Evolutionary conservation across 2,888 invertebrate genomes (phyloP), one percentile per base, ranked within the genome.

Genomic region (Drosophila niveifrons): DNA sequence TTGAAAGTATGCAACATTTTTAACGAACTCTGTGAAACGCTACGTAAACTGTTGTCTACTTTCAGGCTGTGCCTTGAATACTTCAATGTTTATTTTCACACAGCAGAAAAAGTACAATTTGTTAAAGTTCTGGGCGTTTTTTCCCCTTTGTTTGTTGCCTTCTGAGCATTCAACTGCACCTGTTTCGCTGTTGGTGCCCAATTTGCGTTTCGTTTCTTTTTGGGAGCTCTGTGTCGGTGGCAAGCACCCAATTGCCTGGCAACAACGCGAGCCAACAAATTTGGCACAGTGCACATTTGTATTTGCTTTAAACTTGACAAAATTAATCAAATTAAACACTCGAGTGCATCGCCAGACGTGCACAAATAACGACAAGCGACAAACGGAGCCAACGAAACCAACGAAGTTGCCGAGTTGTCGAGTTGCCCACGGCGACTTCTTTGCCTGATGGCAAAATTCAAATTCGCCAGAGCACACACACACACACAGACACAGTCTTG

Each of bases 311-410:
- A 85, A 75, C 89, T 89, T 89, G 88, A 88, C 88, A 89, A 87
- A 80, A 90, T 89, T 90, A 90, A 90, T 90, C 90, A 91, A 91
- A 91, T 91, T 91, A 91, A 90, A 87, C 89, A 90, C 89, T 90
- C 82, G 91, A 90, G 82, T 91, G 87, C 90, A 79, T 80, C 78
- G 90, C 89, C 84, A 88, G 82, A 85, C 89, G 82, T 83, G 85
- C 89, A 82, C 87, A 86, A 86, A 89, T 83, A 83, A 83, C 87
- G 87, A 83, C 66, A 61, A 53, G 41, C 57, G 64, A 48, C 66
- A 64, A 80, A 72, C 84, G 87, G 80, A 23, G 23, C 66, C 52
- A 57, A 50, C 57, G 64, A 47, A 44, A 48, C 58, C 18, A 64
- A 55, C 53, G 68, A 39, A 48, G 51, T 55, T 57, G 46, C 48